These are phyloP conservation scores for Homalodisca vitripennis DNA, from an alignment of 1,140 invertebrate species.

Conservation along the genomic window DNA sequence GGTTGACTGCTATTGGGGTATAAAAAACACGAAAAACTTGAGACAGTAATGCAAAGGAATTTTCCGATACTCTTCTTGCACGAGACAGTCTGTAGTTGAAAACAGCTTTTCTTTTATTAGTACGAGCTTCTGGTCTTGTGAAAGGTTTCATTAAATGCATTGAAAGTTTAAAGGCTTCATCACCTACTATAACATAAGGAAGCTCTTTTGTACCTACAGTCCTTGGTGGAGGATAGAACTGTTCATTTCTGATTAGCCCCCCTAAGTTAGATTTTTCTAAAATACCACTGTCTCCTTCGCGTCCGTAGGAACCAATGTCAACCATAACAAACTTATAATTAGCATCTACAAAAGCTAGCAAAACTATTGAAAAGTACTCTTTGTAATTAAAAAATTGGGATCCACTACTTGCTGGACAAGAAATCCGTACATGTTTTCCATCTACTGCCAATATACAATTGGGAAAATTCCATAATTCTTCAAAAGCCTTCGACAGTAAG, in stretches of 20 bases:
- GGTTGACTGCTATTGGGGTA: no score
- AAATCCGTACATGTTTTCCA: conserved; percentile 49
- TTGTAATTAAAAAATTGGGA: conserved; percentile 51
- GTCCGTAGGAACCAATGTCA: conserved; percentile 48
- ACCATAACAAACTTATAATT: conserved; percentile 49
- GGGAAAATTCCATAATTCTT: conserved; percentile 44
- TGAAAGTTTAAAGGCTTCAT: conserved; percentile 45
- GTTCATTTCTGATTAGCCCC: conserved; percentile 31
- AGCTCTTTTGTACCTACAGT: conserved; percentile 17
- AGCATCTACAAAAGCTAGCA: conserved; percentile 49
- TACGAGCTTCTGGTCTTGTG: conserved; percentile 36
- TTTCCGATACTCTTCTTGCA: conserved; percentile 41
- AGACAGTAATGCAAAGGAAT: conserved; percentile 38
- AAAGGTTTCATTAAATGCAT: conserved; percentile 45
- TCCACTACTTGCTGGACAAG: conserved; percentile 47
- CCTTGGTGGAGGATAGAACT: conserved; percentile 25
- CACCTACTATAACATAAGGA: conserved; percentile 45
- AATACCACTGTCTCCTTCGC: conserved; percentile 45
- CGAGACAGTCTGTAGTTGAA: conserved; percentile 42
- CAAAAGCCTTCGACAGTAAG: neutral
- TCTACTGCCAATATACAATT: conserved; percentile 46
- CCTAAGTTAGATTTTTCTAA: conserved; percentile 35
- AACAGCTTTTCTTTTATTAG: conserved; percentile 38
- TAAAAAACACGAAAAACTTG: no score
- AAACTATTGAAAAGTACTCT: conserved; percentile 47